These are phyloP conservation scores for Arctocebus calabarensis DNA, from an alignment of 2,797 vertebrate genomes.

Conservation along the genomic window DNA sequence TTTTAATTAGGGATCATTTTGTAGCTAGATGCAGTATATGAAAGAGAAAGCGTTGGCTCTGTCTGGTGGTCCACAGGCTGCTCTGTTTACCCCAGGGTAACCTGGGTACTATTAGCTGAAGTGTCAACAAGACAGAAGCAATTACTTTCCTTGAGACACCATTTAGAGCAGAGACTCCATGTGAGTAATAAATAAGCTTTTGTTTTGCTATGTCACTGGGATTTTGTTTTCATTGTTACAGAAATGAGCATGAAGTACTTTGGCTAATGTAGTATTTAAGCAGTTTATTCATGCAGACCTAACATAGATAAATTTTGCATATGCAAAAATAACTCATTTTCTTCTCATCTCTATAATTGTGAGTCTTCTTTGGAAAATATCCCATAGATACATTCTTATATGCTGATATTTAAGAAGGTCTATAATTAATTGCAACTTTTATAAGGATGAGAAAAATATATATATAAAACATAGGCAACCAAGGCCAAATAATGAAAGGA, in stretches of 20 bases:
- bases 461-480: background rate
- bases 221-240: background rate
- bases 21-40: background rate
- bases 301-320: background rate
- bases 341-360: background rate
- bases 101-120: background rate
- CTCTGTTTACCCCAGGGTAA: background rate
- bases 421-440: slow-evolving; percentile 12
- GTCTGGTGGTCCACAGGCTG: too few species aligned
- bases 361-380: background rate
- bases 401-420: background rate
- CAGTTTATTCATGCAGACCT: slow-evolving; percentile 20
- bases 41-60: background rate
- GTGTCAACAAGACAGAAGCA: background rate
- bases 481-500: slow-evolving; percentile 40
- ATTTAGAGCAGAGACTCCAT: background rate
- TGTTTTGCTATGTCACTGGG: background rate
- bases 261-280: slow-evolving; percentile 6
- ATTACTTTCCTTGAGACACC: background rate
- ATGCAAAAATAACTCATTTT: slow-evolving; percentile 38
- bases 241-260: background rate
- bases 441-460: background rate
- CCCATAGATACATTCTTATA: background rate
- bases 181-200: background rate
- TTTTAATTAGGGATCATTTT: background rate